Evolutionary conservation across 2,113 vertebrate species (phyloP).

Genomic region (Gorsachius goisagi): DNA sequence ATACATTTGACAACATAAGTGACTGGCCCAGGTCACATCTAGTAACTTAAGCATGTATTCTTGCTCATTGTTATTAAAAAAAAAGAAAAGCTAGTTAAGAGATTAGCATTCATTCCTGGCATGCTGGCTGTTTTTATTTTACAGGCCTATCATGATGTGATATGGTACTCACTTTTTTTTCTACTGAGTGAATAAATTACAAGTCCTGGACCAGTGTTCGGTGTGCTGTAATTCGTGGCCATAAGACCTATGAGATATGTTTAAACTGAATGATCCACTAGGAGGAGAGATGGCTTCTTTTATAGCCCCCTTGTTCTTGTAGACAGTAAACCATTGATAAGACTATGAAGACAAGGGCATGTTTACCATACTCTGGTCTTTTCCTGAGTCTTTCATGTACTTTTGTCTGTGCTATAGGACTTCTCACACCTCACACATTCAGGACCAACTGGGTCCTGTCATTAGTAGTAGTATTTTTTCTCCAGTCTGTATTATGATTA

Average conservation of each 20-base stretch:
- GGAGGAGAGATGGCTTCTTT: not conserved
- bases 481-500: not conserved
- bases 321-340: not conserved
- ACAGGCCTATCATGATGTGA: not conserved
- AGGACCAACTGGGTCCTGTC: not conserved
- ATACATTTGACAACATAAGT: not conserved
- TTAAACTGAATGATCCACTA: not conserved
- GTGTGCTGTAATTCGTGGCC: not conserved
- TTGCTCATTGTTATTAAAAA: not conserved
- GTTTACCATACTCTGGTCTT: not conserved
- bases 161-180: not conserved
- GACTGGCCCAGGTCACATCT: not conserved
- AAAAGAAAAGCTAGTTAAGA: not conserved
- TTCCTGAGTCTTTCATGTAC: not conserved
- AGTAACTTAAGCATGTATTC: not conserved
- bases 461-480: not conserved
- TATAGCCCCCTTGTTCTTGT: not conserved
- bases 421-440: not conserved
- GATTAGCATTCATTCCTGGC: not conserved
- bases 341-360: not conserved
- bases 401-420: not conserved
- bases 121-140: not conserved
- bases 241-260: not conserved
- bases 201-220: not conserved
- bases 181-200: not conserved